phyloP scores from a whole-genome alignment of 2,888 invertebrate species.

The Dastarcus helophoroides region DNA sequence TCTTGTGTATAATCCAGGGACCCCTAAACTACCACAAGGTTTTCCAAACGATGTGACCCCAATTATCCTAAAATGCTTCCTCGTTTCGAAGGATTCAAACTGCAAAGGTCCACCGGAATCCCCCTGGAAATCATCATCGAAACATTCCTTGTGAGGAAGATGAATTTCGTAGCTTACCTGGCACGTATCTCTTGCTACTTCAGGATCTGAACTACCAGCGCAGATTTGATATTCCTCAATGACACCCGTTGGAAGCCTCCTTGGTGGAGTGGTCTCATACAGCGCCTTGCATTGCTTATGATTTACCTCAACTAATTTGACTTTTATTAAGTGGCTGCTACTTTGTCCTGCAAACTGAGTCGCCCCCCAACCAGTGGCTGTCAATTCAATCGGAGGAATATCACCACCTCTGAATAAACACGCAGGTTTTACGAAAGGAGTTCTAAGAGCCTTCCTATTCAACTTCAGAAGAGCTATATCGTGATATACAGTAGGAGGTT shows the following conservation, averaged over 20 bases:
- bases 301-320: slow-evolving; percentile 19
- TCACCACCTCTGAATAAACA: slow-evolving; percentile 25
- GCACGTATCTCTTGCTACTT: slow-evolving; percentile 22
- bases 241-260: slow-evolving; percentile 16
- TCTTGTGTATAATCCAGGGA: slow-evolving; percentile 38
- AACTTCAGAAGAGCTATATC: slow-evolving; percentile 38
- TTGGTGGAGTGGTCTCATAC: slow-evolving; percentile 4
- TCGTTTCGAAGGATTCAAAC: slow-evolving; percentile 8
- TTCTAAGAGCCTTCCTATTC: slow-evolving; percentile 24
- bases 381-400: slow-evolving; percentile 16
- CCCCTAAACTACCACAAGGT: slow-evolving; percentile 27
- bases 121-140: slow-evolving; percentile 33
- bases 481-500: slow-evolving; percentile 30
- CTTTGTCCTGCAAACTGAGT: slow-evolving; percentile 17
- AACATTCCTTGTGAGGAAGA: slow-evolving; percentile 4
- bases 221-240: slow-evolving; percentile 18
- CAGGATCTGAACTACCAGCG: slow-evolving; percentile 17
- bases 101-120: slow-evolving; percentile 50
- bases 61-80: slow-evolving; percentile 35
- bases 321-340: slow-evolving; percentile 33
- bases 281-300: slow-evolving; percentile 9
- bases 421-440: slow-evolving; percentile 32
- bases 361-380: slow-evolving; percentile 37
- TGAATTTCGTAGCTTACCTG: slow-evolving; percentile 15
- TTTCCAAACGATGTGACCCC: slow-evolving; percentile 38